These are phyloP conservation scores for Physocephala rufipes DNA, from an alignment of 2,888 invertebrate species.

Conservation along the genomic window DNA sequence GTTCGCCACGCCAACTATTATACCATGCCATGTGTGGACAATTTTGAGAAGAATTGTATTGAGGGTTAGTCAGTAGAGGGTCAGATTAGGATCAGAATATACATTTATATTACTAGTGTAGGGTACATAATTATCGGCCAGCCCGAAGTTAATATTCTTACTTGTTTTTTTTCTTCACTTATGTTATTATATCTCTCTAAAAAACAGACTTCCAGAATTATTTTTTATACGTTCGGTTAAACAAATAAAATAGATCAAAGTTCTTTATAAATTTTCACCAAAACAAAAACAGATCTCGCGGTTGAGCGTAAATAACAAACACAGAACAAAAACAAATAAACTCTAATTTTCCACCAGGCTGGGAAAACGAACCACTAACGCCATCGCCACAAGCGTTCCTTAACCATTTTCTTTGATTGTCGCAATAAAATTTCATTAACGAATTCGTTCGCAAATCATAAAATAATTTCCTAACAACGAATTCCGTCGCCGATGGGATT, in stretches of 20 bases:
- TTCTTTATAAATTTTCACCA: not conserved
- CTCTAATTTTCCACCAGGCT: not conserved
- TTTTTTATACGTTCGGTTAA: slow-evolving; percentile 12
- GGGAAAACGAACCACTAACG: too few relatives aligned
- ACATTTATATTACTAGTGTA: too few relatives aligned
- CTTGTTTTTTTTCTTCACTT: too few relatives aligned
- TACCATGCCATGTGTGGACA: too few relatives aligned
- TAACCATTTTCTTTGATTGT: not conserved
- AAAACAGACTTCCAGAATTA: too few relatives aligned
- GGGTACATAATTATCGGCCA: too few relatives aligned
- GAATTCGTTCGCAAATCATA: not conserved
- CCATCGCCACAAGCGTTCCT: not conserved
- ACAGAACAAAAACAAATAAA: not conserved
- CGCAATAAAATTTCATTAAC: slow-evolving; percentile 5
- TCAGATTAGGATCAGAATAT: too few relatives aligned
- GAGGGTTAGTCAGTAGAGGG: too few relatives aligned
- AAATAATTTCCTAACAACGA: not conserved
- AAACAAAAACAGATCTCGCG: not conserved
- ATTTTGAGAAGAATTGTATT: too few relatives aligned
- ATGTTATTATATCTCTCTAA: too few relatives aligned
- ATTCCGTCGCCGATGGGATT: not conserved
- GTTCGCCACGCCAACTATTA: too few relatives aligned
- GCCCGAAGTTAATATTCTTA: too few relatives aligned
- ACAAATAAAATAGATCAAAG: not conserved
- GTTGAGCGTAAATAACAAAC: not conserved